phyloP scores from a whole-genome alignment of 2,888 invertebrate genomes.

The Melieria picta region DNA sequence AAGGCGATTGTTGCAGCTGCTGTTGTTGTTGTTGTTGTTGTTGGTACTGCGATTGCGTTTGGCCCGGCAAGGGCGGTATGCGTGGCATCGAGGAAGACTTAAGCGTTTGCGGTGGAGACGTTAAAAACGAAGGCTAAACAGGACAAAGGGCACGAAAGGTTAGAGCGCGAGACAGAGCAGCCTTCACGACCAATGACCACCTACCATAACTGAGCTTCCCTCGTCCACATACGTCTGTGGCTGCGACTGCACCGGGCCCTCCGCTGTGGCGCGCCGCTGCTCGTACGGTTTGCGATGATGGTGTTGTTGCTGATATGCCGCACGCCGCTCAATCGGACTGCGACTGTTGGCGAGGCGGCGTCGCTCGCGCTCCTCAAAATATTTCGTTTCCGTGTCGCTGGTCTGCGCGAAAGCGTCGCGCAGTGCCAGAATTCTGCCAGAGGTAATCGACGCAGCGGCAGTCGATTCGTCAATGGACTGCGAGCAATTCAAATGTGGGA shows the following conservation, averaged over 20 bases:
- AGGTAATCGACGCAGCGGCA: constrained; percentile 39
- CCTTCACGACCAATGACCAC: not conserved
- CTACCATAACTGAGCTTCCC: constrained; percentile 64
- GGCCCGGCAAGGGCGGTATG: constrained; percentile 53
- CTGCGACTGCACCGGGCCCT: constrained; percentile 49
- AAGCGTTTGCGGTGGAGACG: constrained; percentile 54
- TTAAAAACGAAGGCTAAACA: constrained; percentile 43
- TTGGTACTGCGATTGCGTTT: constrained; percentile 31
- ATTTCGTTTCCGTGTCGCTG: constrained; percentile 60
- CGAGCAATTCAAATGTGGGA: constrained; percentile 6
- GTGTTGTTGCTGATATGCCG: constrained; percentile 33
- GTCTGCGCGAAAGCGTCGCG: constrained; percentile 65
- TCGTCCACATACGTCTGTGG: constrained; percentile 56
- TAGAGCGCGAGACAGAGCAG: not conserved
- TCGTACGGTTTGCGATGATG: constrained; percentile 51
- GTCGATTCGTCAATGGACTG: constrained; percentile 42
- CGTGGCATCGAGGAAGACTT: constrained; percentile 61
- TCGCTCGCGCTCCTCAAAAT: constrained; percentile 44
- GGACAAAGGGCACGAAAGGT: not conserved
- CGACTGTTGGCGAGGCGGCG: constrained; percentile 41
- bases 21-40: constrained; percentile 33
- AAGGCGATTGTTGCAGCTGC: constrained; percentile 36
- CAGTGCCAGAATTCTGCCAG: constrained; percentile 54
- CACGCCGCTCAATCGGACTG: constrained; percentile 49
- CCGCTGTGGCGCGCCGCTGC: constrained; percentile 58